These are phyloP conservation scores for Scelioninae gen. 2 DNA, from an alignment of 2,888 invertebrate species.

Conservation along the genomic window DNA sequence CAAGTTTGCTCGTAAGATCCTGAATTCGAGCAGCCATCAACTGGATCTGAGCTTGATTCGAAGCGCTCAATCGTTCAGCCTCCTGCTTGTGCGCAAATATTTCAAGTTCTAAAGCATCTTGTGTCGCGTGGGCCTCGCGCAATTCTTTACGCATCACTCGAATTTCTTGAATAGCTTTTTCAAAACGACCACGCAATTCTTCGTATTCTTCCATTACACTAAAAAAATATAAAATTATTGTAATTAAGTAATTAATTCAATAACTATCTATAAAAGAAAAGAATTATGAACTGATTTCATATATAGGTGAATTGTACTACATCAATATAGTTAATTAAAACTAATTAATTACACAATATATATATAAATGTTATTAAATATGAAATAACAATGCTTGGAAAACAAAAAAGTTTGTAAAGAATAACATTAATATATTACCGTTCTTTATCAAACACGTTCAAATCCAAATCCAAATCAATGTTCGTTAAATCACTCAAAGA, in stretches of 20 bases:
- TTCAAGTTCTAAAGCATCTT: conserved; percentile 87
- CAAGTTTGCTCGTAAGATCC: conserved; percentile 88
- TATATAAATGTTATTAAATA: too few species aligned
- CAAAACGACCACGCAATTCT: conserved; percentile 85
- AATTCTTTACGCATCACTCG: conserved; percentile 88
- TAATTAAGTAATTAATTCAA: too few species aligned
- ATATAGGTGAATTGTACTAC: too few species aligned
- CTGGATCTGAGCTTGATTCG: conserved; percentile 84
- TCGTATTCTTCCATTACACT: conserved; percentile 88
- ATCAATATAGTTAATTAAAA: too few species aligned
- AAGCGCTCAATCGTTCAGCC: conserved; percentile 80
- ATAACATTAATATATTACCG: conserved; percentile 62
- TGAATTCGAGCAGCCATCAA: conserved; percentile 90
- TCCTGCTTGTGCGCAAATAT: conserved; percentile 86
- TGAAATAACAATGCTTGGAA: too few species aligned
- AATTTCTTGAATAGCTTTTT: conserved; percentile 89
- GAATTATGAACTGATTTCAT: too few species aligned
- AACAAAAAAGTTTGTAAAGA: background rate
- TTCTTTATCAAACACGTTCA: conserved; percentile 84
- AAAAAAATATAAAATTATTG: conserved; percentile 34
- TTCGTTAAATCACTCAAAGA: conserved; percentile 89
- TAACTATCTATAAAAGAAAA: too few species aligned
- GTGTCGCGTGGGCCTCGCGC: conserved; percentile 86
- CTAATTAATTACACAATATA: too few species aligned
- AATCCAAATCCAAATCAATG: conserved; percentile 85